phyloP scores from a whole-genome alignment of 2,797 vertebrate genomes.

The Tangara arthus region DNA sequence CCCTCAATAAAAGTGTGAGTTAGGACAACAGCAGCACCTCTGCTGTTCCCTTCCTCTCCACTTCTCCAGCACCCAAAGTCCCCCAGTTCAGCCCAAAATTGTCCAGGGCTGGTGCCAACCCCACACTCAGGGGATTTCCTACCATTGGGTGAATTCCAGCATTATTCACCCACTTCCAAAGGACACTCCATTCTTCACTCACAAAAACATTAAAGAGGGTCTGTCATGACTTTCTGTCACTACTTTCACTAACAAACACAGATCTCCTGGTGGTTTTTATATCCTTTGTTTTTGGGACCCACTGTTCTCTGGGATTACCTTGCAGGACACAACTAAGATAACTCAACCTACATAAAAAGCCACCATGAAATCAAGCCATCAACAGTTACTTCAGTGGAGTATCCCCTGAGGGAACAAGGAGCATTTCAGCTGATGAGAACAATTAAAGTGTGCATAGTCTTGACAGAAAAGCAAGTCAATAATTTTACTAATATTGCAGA shows the following conservation, averaged over 20 bases:
- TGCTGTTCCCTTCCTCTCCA: not conserved
- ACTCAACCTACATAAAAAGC: not conserved
- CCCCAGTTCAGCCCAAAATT: not conserved
- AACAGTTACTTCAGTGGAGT: not conserved
- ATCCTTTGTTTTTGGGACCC: not conserved
- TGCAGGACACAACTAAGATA: not conserved
- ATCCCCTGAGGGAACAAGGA: not conserved
- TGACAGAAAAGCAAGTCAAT: not conserved
- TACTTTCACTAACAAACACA: accelerated
- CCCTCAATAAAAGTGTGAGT: accelerated
- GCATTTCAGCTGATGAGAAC: not conserved
- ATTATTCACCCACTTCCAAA: not conserved
- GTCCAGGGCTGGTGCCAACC: not conserved
- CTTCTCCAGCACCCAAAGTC: not conserved
- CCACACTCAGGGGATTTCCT: not conserved
- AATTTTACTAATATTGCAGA: not conserved
- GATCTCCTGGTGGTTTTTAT: not conserved
- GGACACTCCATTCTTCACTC: not conserved
- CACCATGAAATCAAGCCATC: not conserved
- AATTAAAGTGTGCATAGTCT: not conserved
- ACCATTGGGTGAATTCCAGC: not conserved
- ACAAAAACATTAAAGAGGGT: accelerated
- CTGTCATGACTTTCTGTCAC: accelerated
- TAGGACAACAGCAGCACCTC: accelerated
- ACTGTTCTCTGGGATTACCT: accelerated